These are phyloP conservation scores for Sebastolobus alascanus DNA, from an alignment of 2,797 vertebrate genomes.

Conservation along the genomic window DNA sequence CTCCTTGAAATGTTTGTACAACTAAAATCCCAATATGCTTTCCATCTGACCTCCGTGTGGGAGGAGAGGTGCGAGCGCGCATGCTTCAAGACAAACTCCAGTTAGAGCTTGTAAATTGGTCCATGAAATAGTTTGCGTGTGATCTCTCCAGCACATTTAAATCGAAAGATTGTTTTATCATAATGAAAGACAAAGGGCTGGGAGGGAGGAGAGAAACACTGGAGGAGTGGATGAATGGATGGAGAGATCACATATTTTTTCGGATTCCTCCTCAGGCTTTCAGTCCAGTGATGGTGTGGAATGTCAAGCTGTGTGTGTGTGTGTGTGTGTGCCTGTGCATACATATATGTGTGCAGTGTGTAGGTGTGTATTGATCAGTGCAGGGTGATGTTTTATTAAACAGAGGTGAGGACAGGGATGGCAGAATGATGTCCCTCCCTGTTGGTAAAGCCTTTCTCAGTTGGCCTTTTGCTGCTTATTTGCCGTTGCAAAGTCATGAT, in stretches of 20 bases:
- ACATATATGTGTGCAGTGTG: conserved; percentile 17
- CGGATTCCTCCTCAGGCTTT: conserved; percentile 30
- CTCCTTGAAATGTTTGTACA: conserved; percentile 31
- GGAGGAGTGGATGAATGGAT: conserved; percentile 9
- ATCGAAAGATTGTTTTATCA: conserved; percentile 38
- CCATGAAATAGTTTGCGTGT: conserved; percentile 11
- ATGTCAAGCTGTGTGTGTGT: conserved; percentile 47
- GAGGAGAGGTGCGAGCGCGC: conserved; percentile 8
- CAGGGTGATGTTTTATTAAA: conserved; percentile 77
- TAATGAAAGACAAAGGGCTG: conserved; percentile 44
- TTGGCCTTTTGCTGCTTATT: conserved; percentile 13
- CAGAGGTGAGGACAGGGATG: conserved; percentile 47
- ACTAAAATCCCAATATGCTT: conserved; percentile 28
- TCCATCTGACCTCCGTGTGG: conserved; percentile 46
- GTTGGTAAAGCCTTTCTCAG: conserved; percentile 36
- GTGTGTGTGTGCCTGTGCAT: conserved; percentile 17
- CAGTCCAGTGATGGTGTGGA: conserved; percentile 29
- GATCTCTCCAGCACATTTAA: conserved; percentile 14
- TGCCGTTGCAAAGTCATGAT: background rate
- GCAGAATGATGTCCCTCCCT: conserved; percentile 39
- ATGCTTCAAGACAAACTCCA: conserved; percentile 14
- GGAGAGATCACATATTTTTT: conserved; percentile 34
- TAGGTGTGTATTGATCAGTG: conserved; percentile 59
- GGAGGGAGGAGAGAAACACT: background rate
- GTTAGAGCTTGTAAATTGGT: conserved; percentile 18